Evolutionary conservation across 2,888 invertebrate genomes (phyloP), one percentile per base, ranked within the genome.

Genomic region (Agrilus biguttatus): DNA sequence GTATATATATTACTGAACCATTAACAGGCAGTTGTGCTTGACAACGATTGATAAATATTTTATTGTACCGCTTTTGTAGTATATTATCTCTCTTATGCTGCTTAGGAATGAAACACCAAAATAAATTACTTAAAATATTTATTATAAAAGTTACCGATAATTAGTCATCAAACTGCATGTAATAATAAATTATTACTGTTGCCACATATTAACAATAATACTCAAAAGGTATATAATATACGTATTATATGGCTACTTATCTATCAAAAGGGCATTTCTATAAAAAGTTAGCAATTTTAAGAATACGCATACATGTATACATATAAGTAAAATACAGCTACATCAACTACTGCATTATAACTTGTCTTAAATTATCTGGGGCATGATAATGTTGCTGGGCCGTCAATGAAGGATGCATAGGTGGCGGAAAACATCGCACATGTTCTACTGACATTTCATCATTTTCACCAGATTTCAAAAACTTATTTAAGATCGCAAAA

Each of bases 351-450:
- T 43, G 45, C 32, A 46, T 44, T 45, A 51, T 48, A 33, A 49
- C 45, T 46, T 72, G 73, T 45, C 73, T 61, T 48, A 73, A 56
- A 60, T 74, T 73, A 57, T 73, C 69, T 57, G 80, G 69, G 56
- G 76, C 76, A 55, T 78, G 74, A 57, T 74, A 74, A 55, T 73
- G 71, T 44, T 64, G 62, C 49, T 67, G 66, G 8, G 63, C 72
- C 58, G 76, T 75, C 41, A 73, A 69, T 41, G 80, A 76, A 23
- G 83, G 83, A 68, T 86, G 86, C 52, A 88, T 78, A 6, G 96
- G 96, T 23, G 96, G 95, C 43, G 93, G 93, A 71, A 95, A 96
- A 68, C 96, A 96, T 34, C 93, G 75, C 12, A 96, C 95, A 63
- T 96, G 93, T 62, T 97, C 96, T 13, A 95, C 92, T 37, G 92